Base-by-base conservation (phyloP, 2,113 vertebrate genomes). In the Vulpes lagopus region DNA sequence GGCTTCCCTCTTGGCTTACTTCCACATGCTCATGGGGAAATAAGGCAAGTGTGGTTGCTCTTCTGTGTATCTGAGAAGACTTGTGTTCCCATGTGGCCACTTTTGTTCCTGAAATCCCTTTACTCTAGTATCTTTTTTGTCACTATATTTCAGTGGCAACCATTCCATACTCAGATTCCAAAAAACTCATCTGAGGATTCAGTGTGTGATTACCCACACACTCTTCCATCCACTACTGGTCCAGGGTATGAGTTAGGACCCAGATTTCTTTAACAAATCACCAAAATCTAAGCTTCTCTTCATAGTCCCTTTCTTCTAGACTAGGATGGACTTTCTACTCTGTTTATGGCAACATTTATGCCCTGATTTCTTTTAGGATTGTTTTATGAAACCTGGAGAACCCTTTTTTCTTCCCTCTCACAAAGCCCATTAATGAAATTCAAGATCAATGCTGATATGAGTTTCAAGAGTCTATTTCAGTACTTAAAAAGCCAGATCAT, bases 361-460 rank as follows among this genome's bases (percentile, higher is more conserved):
- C 35, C 20, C 25, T 17, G 1, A 69, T 67, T 84, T 11, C 27
- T 74, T 96, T 92, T 38, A 89, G 74, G 71, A 69, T 73, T 78
- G 53, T 74, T 35, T 65, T 89, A 60, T 79, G 59, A 92, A 35
- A 57, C 22, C 91, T 43, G 8, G 73, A 89, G 91, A 89, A 91
- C 93, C 30, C 30, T 38, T 83, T 67, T 84, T 25, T 60, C 3
- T 88, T 89, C 55, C 25, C 1, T 95, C 27, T 69, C 27, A 25
- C 71, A 91, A 97, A 78, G 5, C 4, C 76, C 59, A 15, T 69
- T 43, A 85, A 27, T 78, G 25, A 91, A 92, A 89, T 81, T 71
- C 30, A 43, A 25, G 23, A 17, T 65, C 12, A 16, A 11, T 25
- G 19, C 32, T 74, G 17, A 59, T 86, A 0, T 19, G 14, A 53